Evolutionary conservation across 2,797 vertebrate species (phyloP).

Genomic region (Discoglossus pictus): DNA sequence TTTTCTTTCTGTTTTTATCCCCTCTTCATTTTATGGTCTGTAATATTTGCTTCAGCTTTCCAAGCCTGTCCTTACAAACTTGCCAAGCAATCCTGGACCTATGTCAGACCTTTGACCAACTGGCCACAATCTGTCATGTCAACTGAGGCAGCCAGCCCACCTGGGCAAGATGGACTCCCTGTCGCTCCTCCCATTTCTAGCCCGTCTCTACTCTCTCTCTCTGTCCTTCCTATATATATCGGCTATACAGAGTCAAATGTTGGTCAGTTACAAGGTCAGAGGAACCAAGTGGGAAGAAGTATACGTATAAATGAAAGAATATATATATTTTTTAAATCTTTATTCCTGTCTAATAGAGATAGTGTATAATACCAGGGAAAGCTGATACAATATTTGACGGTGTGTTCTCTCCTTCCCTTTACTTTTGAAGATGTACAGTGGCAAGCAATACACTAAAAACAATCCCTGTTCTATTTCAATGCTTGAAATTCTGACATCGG

Average conservation of each 20-base stretch:
- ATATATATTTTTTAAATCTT: conserved; percentile 6
- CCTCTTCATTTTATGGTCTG: conserved; percentile 43
- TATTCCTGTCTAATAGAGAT: neutral
- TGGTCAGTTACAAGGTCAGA: conserved; percentile 62
- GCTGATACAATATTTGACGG: conserved; percentile 36
- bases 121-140: conserved; percentile 70
- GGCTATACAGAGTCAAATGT: conserved; percentile 67
- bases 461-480: no score
- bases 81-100: conserved; percentile 59
- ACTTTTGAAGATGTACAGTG: no score
- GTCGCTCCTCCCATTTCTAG: conserved; percentile 71
- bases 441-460: no score
- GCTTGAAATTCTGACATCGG: no score
- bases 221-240: conserved; percentile 58
- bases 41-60: conserved; percentile 65
- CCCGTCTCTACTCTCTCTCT: conserved; percentile 61
- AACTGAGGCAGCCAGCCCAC: conserved; percentile 63
- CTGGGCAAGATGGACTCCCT: conserved; percentile 64
- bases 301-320: neutral
- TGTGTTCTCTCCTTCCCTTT: no score
- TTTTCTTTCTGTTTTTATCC: conserved; percentile 53
- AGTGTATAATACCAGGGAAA: conserved; percentile 36
- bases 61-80: conserved; percentile 63
- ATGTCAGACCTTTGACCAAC: conserved; percentile 75
- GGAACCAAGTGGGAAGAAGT: conserved; percentile 30